Evolutionary conservation across 1,140 invertebrate species (phyloP).

Genomic region (Panonychus citri): DNA sequence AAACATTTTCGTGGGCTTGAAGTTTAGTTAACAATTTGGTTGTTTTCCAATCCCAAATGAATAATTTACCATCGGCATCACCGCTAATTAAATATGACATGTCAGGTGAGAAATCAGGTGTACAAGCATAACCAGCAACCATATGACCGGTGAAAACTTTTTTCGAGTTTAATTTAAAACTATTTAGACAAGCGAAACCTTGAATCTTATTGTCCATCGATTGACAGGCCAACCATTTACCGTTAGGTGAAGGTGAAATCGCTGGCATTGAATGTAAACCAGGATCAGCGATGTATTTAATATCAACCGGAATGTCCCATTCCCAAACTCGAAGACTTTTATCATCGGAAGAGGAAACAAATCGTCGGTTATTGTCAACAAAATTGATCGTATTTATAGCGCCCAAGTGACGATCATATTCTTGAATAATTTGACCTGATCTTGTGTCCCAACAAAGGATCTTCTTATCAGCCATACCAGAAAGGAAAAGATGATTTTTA

Average conservation of each 20-base stretch:
- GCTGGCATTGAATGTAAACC: slow-evolving; percentile 98
- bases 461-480: slow-evolving; percentile 96
- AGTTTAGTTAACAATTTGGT: slow-evolving; percentile 88
- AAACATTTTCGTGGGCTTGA: slow-evolving; percentile 96
- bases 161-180: slow-evolving; percentile 91
- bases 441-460: slow-evolving; percentile 95
- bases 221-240: slow-evolving; percentile 97
- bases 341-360: slow-evolving; percentile 96
- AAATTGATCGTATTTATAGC: slow-evolving; percentile 98
- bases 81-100: slow-evolving; percentile 97
- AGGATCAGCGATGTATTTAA: slow-evolving; percentile 99
- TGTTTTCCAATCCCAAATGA: slow-evolving; percentile 98
- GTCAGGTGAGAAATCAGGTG: slow-evolving; percentile 90
- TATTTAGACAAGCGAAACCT: slow-evolving; percentile 87
- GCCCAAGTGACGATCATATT: slow-evolving; percentile 95
- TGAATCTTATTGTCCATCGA: slow-evolving; percentile 98
- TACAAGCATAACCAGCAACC: slow-evolving; percentile 96
- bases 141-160: slow-evolving; percentile 96
- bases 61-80: slow-evolving; percentile 97
- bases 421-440: slow-evolving; percentile 83
- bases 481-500: slow-evolving; percentile 91
- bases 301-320: slow-evolving; percentile 99
- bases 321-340: slow-evolving; percentile 98
- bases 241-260: slow-evolving; percentile 77
- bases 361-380: slow-evolving; percentile 89